phyloP scores from a whole-genome alignment of 2,888 invertebrate genomes.

The Oxycera nigricornis region DNA sequence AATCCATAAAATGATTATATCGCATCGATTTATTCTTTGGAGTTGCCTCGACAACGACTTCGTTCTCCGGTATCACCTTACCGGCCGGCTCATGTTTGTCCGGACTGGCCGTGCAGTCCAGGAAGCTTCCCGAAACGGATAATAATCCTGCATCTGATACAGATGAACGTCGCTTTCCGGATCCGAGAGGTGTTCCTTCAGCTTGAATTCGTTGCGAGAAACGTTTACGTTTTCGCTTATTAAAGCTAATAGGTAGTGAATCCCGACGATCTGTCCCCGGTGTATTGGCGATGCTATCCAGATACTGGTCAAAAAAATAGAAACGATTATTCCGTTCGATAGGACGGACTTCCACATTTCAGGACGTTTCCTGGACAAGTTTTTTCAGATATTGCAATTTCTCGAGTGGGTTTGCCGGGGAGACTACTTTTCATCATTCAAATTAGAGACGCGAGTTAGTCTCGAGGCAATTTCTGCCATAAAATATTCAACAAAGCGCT shows the following conservation, averaged over 20 bases:
- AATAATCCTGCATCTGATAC: conserved; percentile 85
- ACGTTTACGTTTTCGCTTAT: conserved; percentile 82
- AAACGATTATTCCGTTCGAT: too few species aligned
- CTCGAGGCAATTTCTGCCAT: too few species aligned
- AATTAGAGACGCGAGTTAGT: too few species aligned
- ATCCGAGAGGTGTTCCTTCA: conserved; percentile 60
- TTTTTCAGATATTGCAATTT: too few species aligned
- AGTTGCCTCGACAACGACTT: conserved; percentile 53
- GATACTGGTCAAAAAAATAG: conserved; percentile 53
- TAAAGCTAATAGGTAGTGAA: conserved; percentile 64
- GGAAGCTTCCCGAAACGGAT: conserved; percentile 85
- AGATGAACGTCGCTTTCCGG: conserved; percentile 80
- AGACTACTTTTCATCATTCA: too few species aligned
- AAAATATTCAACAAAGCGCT: too few species aligned
- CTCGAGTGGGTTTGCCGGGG: too few species aligned
- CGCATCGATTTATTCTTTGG: conserved; percentile 62
- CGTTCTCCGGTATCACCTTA: conserved; percentile 55
- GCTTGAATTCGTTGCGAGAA: conserved; percentile 63
- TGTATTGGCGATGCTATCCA: conserved; percentile 62
- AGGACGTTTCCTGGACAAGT: too few species aligned
- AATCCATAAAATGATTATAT: conserved; percentile 73
- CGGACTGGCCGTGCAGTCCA: conserved; percentile 87
- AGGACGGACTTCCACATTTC: too few species aligned
- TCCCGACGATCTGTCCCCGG: conserved; percentile 65
- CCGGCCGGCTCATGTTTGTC: conserved; percentile 66